Evolutionary conservation across 2,888 invertebrate species (phyloP), one percentile per base, ranked within the genome.

Genomic region (Phortica okadai): DNA sequence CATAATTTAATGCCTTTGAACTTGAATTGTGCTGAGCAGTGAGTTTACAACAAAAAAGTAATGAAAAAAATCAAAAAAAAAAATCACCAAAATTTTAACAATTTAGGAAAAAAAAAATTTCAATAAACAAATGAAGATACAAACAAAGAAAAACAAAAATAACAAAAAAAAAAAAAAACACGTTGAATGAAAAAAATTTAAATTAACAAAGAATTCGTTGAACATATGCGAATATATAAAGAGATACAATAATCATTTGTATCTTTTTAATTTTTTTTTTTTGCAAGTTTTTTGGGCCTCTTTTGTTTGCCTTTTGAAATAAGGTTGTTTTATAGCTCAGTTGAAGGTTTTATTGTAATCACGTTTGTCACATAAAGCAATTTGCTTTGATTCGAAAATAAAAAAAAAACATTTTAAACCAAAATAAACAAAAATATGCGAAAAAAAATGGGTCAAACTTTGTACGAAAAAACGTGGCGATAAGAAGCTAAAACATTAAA

Each of bases 61-160:
- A 14, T 5, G n/a, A 2, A 14, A 54, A 54, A 45, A 16, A 64
- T 58, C n/a, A 21, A 10, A 73, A 76, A 73, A 54, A 21, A 58
- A 67, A 58, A 67, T 6, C 56, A 33, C 21, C 21, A 69, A 66
- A 78, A 74, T 21, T 72, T 64, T 64, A 69, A 75, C 42, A 67
- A 78, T 74, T 6, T 25, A 11, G 33, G 33, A 21, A 74, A 25
- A 3, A 3, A 10, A 69, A 11, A 50, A 4, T 11, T 70, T n/a
- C 67, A 21, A 14, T 4, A 6, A 33, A 33, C 21, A 21, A 21
- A 21, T 21, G 21, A 21, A 21, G 21, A 21, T 21, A 21, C 21
- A 33, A 33, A 33, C 33, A 33, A 33, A 33, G 33, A 56, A 56
- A 56, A 11, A 56, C 21, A 21, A 21, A 21, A 21, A 59, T 21